Percentiles rank a stretch among this genome's conserved stretches.
phyloP scores from a whole-genome alignment of 2,113 vertebrate genomes.

The Scortum barcoo region DNA sequence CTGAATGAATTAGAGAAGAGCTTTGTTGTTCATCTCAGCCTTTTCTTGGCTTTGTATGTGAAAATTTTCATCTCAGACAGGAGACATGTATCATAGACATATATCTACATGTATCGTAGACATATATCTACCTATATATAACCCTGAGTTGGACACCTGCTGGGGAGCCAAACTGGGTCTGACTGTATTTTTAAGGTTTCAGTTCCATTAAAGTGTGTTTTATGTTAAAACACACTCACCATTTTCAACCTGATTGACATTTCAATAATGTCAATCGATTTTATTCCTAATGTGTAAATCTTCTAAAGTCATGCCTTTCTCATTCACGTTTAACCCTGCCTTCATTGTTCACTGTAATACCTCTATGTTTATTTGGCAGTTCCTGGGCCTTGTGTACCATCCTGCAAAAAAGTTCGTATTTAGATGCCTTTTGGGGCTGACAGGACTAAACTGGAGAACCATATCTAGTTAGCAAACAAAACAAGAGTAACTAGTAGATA shows the following conservation, averaged over 20 bases:
- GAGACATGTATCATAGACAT: background rate
- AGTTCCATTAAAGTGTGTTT: constrained; percentile 3
- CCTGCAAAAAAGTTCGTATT: background rate
- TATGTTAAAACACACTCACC: constrained; percentile 27
- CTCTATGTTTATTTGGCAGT: background rate
- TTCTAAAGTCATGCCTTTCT: background rate
- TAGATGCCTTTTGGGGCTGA: background rate
- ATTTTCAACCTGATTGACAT: constrained; percentile 5
- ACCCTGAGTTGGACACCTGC: background rate
- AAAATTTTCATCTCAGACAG: constrained; percentile 20
- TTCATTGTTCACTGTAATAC: constrained; percentile 2
- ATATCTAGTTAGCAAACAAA: background rate
- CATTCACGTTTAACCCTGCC: constrained; percentile 4
- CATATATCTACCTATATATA: background rate
- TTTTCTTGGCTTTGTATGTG: constrained; percentile 35
- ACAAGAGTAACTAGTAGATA: background rate
- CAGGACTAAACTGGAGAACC: background rate
- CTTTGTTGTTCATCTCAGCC: background rate
- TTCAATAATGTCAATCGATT: background rate
- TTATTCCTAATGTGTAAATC: background rate
- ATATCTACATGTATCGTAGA: too few species aligned
- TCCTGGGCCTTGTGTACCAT: background rate
- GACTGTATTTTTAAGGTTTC: background rate
- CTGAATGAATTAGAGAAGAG: constrained; percentile 11
- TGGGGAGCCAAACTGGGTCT: background rate